Conservation (phyloP, 1,140 invertebrate species). For the Trichonephila clavata region DNA sequence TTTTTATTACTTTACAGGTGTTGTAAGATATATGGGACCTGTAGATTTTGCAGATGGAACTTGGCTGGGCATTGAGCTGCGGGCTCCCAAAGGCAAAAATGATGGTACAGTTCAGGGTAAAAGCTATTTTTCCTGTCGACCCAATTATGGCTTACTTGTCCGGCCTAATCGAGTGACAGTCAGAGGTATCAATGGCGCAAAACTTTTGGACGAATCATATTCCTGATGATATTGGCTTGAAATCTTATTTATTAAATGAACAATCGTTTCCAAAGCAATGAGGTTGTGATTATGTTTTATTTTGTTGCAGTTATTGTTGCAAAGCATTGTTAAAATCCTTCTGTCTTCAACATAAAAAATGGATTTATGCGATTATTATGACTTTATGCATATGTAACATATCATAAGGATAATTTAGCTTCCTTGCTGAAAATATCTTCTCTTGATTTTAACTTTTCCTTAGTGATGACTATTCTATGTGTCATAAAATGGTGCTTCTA, state of each 20-base stretch:
- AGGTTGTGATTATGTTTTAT: background rate
- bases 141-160: slow-evolving; percentile 83
- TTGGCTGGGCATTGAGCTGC: slow-evolving; percentile 83
- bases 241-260: slow-evolving; percentile 3
- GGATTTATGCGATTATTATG: no score
- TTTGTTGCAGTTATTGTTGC: background rate
- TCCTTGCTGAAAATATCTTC: no score
- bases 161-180: slow-evolving; percentile 83
- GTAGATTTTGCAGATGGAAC: slow-evolving; percentile 83
- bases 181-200: slow-evolving; percentile 83
- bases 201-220: slow-evolving; percentile 80
- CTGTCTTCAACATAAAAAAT: background rate
- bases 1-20: slow-evolving; percentile 18
- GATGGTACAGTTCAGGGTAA: slow-evolving; percentile 83
- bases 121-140: slow-evolving; percentile 82
- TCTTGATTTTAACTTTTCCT: no score
- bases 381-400: no score
- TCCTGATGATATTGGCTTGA: background rate
- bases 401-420: no score
- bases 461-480: no score
- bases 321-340: background rate
- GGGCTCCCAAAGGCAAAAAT: slow-evolving; percentile 82
- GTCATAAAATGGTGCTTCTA: no score
- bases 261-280: background rate
- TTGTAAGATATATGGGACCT: slow-evolving; percentile 80